Conservation (phyloP, 2,797 vertebrate genomes). For the Acrocephalus scirpaceus region DNA sequence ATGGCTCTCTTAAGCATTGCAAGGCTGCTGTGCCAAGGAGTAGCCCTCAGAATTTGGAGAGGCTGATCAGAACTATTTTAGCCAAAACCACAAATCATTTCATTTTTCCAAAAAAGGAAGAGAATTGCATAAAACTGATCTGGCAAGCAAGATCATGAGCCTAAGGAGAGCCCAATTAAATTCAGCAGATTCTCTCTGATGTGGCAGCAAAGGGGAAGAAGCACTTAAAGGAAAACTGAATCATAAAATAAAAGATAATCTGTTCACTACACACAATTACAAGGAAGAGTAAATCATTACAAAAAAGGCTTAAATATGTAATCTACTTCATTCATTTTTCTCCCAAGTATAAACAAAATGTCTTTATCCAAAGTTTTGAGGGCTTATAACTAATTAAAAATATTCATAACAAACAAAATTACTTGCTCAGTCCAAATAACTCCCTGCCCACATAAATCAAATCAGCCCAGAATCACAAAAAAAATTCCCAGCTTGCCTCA, state of each 20-base stretch:
- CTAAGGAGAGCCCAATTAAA: constrained; percentile 59
- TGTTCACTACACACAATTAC: constrained; percentile 49
- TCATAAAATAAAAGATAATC: constrained; percentile 56
- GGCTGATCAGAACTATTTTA: background rate
- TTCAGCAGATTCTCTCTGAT: constrained; percentile 55
- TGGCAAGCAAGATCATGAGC: constrained; percentile 33
- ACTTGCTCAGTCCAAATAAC: constrained; percentile 52
- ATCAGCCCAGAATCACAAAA: constrained; percentile 54
- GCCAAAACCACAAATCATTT: constrained; percentile 1
- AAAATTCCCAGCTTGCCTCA: constrained; percentile 52
- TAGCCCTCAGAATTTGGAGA: constrained; percentile 5
- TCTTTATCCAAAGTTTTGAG: constrained; percentile 37
- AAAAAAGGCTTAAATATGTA: constrained; percentile 35
- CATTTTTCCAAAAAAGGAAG: constrained; percentile 28
- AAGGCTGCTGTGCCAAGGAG: background rate
- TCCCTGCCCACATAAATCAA: constrained; percentile 63
- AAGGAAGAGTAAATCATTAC: constrained; percentile 43
- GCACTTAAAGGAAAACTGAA: constrained; percentile 56
- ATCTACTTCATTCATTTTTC: constrained; percentile 29
- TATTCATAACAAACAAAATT: constrained; percentile 58
- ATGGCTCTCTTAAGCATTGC: background rate
- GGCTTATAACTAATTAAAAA: constrained; percentile 49
- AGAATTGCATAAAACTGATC: constrained; percentile 38
- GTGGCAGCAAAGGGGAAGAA: constrained; percentile 38
- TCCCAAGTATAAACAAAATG: constrained; percentile 33